phyloP scores from a whole-genome alignment of 2,113 vertebrate species.

The Thryonomys swinderianus region DNA sequence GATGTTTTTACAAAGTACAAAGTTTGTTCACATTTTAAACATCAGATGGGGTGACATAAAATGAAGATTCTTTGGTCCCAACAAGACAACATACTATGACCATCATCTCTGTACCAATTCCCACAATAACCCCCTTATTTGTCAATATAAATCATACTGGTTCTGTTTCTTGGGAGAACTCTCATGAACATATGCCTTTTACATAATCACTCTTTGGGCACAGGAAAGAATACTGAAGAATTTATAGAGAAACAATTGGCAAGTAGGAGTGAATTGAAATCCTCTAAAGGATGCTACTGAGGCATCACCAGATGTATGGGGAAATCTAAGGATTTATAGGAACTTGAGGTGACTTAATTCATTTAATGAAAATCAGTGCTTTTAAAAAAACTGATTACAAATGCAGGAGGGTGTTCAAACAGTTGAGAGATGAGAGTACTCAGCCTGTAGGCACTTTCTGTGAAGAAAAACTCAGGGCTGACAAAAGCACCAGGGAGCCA shows the following conservation, averaged over 20 bases:
- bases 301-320: background rate
- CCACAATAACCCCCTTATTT: background rate
- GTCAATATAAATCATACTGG: background rate
- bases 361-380: slow-evolving; percentile 31
- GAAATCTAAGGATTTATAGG: background rate
- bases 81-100: background rate
- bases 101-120: background rate
- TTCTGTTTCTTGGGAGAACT: background rate
- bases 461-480: slow-evolving; percentile 61
- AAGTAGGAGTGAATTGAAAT: background rate
- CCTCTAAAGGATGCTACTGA: background rate
- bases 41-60: too few species aligned
- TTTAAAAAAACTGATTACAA: slow-evolving; percentile 57
- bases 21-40: too few species aligned
- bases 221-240: background rate
- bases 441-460: slow-evolving; percentile 58
- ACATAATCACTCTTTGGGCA: background rate
- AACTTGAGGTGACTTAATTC: slow-evolving; percentile 37
- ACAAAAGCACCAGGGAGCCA: slow-evolving; percentile 42
- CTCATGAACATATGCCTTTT: background rate
- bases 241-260: background rate
- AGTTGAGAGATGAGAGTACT: slow-evolving; percentile 59
- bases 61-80: too few species aligned
- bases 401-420: slow-evolving; percentile 59
- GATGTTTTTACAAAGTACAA: too few species aligned